These are phyloP conservation scores for Heliocidaris tuberculata DNA, from an alignment of 35 echinoderm and acorn worm species.

Conservation along the genomic window DNA sequence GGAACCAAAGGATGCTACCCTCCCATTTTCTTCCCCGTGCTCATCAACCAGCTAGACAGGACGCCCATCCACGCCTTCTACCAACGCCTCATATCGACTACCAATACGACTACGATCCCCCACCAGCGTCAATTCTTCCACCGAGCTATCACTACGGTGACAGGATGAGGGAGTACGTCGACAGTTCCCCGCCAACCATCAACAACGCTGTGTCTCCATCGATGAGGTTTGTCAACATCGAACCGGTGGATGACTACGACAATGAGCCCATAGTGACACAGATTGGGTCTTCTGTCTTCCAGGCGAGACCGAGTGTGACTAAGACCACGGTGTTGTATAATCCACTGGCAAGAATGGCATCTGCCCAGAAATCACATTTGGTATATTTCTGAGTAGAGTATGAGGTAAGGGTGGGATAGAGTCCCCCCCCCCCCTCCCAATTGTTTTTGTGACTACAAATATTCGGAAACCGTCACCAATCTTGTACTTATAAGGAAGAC, in stretches of 20 bases:
- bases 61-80: background rate
- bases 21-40: background rate
- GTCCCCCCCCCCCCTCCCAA: no score
- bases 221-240: background rate
- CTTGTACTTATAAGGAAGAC: no score
- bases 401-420: background rate
- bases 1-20: background rate
- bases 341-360: background rate
- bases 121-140: background rate
- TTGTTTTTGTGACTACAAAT: no score
- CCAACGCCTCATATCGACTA: background rate
- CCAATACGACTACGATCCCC: background rate
- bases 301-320: background rate
- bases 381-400: background rate
- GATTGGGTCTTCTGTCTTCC: background rate
- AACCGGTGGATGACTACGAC: background rate
- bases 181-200: background rate
- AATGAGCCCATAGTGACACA: background rate
- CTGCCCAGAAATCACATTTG: background rate
- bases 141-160: background rate
- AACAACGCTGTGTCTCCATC: background rate
- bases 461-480: no score
- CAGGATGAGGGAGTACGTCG: background rate
- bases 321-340: background rate
- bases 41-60: background rate